These are phyloP conservation scores for Drosophila aldrichi DNA, from an alignment of 2,888 invertebrate species.

Conservation along the genomic window DNA sequence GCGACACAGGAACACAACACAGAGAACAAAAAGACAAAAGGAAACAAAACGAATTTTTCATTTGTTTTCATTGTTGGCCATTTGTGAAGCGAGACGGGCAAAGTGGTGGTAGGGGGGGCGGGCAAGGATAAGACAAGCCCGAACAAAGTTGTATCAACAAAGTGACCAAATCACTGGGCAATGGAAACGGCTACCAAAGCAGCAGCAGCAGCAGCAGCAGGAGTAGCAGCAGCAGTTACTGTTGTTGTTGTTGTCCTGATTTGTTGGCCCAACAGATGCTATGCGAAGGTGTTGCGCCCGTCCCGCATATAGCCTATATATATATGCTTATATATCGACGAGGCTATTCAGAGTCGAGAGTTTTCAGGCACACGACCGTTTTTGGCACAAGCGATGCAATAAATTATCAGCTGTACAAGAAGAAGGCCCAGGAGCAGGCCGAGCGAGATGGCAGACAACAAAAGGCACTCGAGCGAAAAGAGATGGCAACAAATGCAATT, in stretches of 20 bases:
- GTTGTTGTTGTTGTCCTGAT: conserved; percentile 26
- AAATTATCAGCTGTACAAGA: conserved; percentile 78
- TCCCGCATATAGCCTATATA: conserved; percentile 48
- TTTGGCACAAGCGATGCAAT: conserved; percentile 76
- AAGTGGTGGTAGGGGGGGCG: conserved; percentile 8
- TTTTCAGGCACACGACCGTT: conserved; percentile 77
- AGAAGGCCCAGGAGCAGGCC: conserved; percentile 28
- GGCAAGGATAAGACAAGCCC: conserved; percentile 40
- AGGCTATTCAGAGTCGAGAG: conserved; percentile 53
- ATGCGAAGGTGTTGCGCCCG: conserved; percentile 72
- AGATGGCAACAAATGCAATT: conserved; percentile 67
- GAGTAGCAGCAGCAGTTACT: conserved; percentile 45
- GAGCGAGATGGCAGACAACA: conserved; percentile 51
- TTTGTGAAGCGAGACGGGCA: conserved; percentile 25
- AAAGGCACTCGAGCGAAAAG: conserved; percentile 15
- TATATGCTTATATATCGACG: conserved; percentile 12
- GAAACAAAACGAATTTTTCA: conserved; percentile 74
- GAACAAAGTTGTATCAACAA: conserved; percentile 77
- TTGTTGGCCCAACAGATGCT: conserved; percentile 59
- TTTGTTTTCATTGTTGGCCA: conserved; percentile 69
- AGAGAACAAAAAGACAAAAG: conserved; percentile 22
- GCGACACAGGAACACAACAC: conserved; percentile 57
- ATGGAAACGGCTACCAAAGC: conserved; percentile 60
- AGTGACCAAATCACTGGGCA: conserved; percentile 72
- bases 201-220: conserved; percentile 62